A percentile compares a stretch with the other conserved stretches of the same genome.
phyloP scores from a whole-genome alignment of 2,113 vertebrate genomes.

The Gallinago media region DNA sequence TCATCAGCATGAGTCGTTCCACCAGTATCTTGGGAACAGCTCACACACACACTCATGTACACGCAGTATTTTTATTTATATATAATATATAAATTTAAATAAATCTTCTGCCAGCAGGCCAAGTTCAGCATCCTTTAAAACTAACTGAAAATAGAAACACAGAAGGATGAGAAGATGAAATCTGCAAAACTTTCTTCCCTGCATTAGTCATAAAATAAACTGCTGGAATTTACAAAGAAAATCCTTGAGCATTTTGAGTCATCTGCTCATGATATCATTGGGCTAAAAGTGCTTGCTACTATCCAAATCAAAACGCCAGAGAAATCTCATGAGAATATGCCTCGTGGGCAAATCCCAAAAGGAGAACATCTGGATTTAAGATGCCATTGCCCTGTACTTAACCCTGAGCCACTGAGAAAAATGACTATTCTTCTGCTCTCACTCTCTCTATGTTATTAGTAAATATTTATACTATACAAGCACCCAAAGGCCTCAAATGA shows the following conservation, averaged over 20 bases:
- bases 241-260: conserved; percentile 50
- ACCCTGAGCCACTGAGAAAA: conserved; percentile 74
- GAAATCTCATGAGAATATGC: conserved; percentile 76
- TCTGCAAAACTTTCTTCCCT: conserved; percentile 39
- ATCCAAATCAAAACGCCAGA: conserved; percentile 62
- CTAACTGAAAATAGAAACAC: conserved; percentile 68
- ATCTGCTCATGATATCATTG: conserved; percentile 67
- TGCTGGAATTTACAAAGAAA: conserved; percentile 62
- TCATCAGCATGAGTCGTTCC: neutral
- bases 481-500: conserved; percentile 36
- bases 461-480: conserved; percentile 60
- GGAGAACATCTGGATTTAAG: conserved; percentile 79
- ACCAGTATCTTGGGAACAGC: conserved; percentile 54
- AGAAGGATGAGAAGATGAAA: conserved; percentile 58
- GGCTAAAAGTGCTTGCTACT: conserved; percentile 67
- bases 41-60: neutral
- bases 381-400: conserved; percentile 74
- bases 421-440: conserved; percentile 55
- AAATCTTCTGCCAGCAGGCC: conserved; percentile 44
- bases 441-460: conserved; percentile 52
- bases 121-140: conserved; percentile 40
- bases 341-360: conserved; percentile 76
- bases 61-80: conserved; percentile 1
- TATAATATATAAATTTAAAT: conserved; percentile 15
- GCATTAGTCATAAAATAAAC: conserved; percentile 57